Conservation (phyloP, 1,140 invertebrate species). For the Parapsyche elsis region DNA sequence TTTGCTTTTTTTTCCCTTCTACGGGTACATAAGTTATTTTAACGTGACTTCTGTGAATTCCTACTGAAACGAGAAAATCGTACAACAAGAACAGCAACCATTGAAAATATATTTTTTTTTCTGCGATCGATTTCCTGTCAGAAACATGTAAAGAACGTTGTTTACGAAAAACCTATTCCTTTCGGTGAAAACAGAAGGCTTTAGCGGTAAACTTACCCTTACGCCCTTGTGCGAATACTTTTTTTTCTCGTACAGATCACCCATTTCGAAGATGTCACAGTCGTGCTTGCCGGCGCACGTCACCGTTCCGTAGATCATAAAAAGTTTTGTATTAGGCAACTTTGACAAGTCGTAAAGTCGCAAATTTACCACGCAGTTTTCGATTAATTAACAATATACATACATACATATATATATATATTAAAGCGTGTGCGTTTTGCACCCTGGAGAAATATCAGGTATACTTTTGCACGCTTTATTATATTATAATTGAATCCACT, state of each 20-base stretch:
- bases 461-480: too few relatives aligned
- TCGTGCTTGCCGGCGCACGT: neutral
- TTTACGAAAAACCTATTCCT: conserved; percentile 46
- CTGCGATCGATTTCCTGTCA: conserved; percentile 44
- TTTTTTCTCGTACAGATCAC: conserved; percentile 4
- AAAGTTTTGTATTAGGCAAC: neutral
- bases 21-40: conserved; percentile 16
- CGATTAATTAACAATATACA: neutral
- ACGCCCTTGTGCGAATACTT: conserved; percentile 12
- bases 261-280: neutral
- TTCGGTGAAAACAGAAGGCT: conserved; percentile 37
- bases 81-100: conserved; percentile 32
- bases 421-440: too few relatives aligned
- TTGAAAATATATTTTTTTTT: conserved; percentile 43
- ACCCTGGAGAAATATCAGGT: too few relatives aligned
- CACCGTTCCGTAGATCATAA: neutral
- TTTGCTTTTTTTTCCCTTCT: neutral
- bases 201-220: conserved; percentile 30
- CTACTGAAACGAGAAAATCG: conserved; percentile 36
- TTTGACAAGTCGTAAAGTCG: neutral
- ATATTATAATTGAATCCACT: too few relatives aligned
- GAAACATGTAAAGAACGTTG: conserved; percentile 46
- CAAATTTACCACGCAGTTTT: neutral
- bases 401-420: too few relatives aligned
- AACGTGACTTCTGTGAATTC: conserved; percentile 28